Evolutionary conservation across 37 sponge, comb jelly and placozoan genomes (phyloP).

Genomic region (Diacarnus erythraeanus): DNA sequence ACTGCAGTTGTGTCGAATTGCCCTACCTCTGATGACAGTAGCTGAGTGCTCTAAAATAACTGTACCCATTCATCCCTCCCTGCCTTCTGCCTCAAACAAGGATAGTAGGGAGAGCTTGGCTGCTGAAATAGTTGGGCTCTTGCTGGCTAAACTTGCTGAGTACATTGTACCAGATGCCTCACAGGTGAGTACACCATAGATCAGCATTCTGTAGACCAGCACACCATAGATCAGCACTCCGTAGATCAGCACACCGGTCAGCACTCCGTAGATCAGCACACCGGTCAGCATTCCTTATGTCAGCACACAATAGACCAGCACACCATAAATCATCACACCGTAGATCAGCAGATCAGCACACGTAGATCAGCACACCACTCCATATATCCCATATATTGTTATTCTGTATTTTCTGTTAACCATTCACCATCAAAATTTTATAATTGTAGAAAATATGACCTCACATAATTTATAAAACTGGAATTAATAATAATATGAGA

Average conservation of each 20-base stretch:
- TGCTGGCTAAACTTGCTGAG: slow-evolving; percentile 91
- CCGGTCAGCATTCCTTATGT: too few species aligned
- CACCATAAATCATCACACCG: too few species aligned
- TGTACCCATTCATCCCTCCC: slow-evolving; percentile 65
- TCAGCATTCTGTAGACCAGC: neutral
- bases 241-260: neutral
- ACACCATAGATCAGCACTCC: neutral
- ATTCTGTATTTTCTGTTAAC: too few species aligned
- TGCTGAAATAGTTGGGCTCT: slow-evolving; percentile 65
- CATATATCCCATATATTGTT: too few species aligned
- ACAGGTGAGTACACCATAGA: slow-evolving; percentile 7
- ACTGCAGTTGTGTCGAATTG: slow-evolving; percentile 94
- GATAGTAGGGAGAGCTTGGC: slow-evolving; percentile 32
- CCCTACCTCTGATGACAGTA: slow-evolving; percentile 88
- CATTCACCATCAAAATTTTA: too few species aligned
- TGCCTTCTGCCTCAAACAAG: neutral
- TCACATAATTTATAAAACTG: too few species aligned
- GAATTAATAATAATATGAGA: too few species aligned
- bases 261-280: neutral
- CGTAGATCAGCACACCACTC: too few species aligned
- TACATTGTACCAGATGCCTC: slow-evolving; percentile 69
- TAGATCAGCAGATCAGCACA: too few species aligned
- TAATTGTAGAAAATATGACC: neutral
- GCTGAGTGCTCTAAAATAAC: slow-evolving; percentile 70
- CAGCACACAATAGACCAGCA: too few species aligned